A percentile compares a stretch with the other conserved stretches of the same genome.
Conservation (phyloP, 30 jellyfish, hydroid and myxozoan species). For the Hydractinia symbiolongicarpus region DNA sequence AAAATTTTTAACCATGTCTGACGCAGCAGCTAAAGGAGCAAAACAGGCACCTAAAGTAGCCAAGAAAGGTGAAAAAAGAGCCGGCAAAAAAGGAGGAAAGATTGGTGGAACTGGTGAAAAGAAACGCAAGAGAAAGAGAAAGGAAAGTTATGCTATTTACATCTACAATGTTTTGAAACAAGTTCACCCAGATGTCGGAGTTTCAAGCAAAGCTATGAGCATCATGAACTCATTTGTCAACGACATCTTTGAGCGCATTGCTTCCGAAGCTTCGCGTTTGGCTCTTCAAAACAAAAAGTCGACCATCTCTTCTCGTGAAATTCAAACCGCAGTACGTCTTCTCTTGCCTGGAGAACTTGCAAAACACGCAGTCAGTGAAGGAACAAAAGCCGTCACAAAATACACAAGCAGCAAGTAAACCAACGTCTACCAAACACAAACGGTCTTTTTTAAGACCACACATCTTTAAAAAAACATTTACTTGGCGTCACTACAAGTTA, state of each 20-base stretch:
- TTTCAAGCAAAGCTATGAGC: slow-evolving; percentile 94
- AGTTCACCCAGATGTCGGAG: slow-evolving; percentile 96
- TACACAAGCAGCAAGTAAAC: slow-evolving; percentile 73
- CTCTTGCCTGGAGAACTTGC: slow-evolving; percentile 95
- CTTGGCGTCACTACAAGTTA: too few species aligned
- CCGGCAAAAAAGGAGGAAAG: neutral
- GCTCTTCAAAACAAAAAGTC: slow-evolving; percentile 76
- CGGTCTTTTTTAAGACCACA: slow-evolving; percentile 12
- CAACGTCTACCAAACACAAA: neutral
- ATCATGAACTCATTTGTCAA: slow-evolving; percentile 94
- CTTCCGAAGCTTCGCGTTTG: slow-evolving; percentile 93
- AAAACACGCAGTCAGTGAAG: slow-evolving; percentile 93
- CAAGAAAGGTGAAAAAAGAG: neutral
- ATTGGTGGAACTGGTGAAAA: neutral
- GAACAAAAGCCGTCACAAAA: slow-evolving; percentile 97
- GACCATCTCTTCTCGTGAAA: slow-evolving; percentile 86
- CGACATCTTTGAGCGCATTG: slow-evolving; percentile 91
- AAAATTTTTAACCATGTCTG: neutral
- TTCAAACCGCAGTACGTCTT: slow-evolving; percentile 89
- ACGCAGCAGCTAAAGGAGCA: slow-evolving; percentile 16
- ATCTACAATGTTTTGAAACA: slow-evolving; percentile 92
- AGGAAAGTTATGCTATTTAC: slow-evolving; percentile 77
- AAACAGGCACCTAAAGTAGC: neutral
- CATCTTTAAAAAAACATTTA: neutral
- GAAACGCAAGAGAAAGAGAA: slow-evolving; percentile 44